Base-by-base conservation (phyloP, 2,888 invertebrate species). In the Agrenia bidenticulata region DNA sequence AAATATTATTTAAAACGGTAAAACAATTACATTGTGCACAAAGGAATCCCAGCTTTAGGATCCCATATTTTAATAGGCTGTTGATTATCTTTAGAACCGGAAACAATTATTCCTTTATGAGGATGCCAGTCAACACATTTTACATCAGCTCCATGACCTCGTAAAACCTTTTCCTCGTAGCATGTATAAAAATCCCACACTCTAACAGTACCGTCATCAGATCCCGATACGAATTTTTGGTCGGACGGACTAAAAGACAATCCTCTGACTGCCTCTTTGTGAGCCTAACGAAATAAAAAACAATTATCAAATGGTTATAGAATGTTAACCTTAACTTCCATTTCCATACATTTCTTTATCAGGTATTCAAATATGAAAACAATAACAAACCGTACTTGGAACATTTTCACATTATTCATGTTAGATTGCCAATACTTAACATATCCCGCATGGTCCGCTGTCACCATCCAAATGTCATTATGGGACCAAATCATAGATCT, bases 401-500 rank as follows among this genome's bases (percentile, higher is more conserved):
- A 99, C 96, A 99, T 98, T 86, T 99, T 98, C 65, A 99, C 99
- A 84, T 99, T 99, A 85, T 99, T 99, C 99, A 99, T 99, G 83
- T 99, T 99, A 77, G 96, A 94, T 85, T 99, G 99, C 99, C 99
- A 99, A 83, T 99, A 99, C 80, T 99, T 99, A 73, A 99, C 94
- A 81, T 93, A 99, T 67, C 99, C 99, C 59, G 91, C 90, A 81
- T 98, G 97, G 83, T 99, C 99, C 23, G 94, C 99, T 0, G 98
- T 98, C 68, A 99, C 92, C 95, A 99, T 96, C 99, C 99, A 99
- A 77, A 92, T 91, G 83, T 98, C 98, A 78, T 95, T 97, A 82
- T 97, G 95, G 61, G 96, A 96, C 99, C 99, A 99, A 54, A 94
- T 92, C 97, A 99, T 97, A 62, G 97, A 94, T 73, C 99, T 85